These are phyloP conservation scores for Mamestra configurata DNA, from an alignment of 1,140 invertebrate species.

Conservation along the genomic window DNA sequence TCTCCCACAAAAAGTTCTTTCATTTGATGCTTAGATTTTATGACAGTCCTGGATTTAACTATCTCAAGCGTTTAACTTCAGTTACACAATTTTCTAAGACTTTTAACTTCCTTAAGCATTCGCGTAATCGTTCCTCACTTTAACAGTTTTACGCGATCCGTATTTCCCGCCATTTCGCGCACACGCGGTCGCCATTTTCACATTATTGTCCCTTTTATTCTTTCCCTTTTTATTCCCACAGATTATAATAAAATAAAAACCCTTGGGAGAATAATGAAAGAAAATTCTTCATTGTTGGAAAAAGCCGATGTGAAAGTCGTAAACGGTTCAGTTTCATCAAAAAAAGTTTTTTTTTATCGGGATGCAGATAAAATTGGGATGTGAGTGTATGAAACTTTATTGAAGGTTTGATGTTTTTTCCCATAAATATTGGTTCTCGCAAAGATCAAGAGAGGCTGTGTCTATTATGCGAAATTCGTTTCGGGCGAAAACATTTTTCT, in stretches of 20 bases:
- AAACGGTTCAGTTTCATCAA: conserved; percentile 17
- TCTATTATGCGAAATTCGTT: not conserved
- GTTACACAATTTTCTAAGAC: too few relatives aligned
- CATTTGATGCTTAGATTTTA: not conserved
- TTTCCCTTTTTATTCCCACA: conserved; percentile 18
- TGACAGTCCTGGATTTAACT: not conserved
- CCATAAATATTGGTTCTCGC: conserved; percentile 11
- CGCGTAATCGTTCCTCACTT: not conserved
- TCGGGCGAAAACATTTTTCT: not conserved
- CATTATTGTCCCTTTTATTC: conserved; percentile 23
- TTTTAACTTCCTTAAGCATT: not conserved
- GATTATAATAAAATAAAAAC: conserved; percentile 39
- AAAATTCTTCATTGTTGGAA: conserved; percentile 17
- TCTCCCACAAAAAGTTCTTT: too few relatives aligned
- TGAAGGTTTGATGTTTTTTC: not conserved
- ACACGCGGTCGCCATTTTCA: conserved; percentile 28
- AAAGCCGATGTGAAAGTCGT: not conserved
- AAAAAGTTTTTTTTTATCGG: conserved; percentile 5
- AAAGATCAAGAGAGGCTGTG: not conserved
- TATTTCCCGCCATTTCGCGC: conserved; percentile 13
- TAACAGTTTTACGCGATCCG: not conserved
- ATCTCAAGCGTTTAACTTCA: too few relatives aligned
- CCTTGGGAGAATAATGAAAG: conserved; percentile 16
- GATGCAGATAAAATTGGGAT: conserved; percentile 32
- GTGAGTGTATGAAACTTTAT: conserved; percentile 23